phyloP scores from a whole-genome alignment of 2,113 vertebrate species.

The Craseonycteris thonglongyai region DNA sequence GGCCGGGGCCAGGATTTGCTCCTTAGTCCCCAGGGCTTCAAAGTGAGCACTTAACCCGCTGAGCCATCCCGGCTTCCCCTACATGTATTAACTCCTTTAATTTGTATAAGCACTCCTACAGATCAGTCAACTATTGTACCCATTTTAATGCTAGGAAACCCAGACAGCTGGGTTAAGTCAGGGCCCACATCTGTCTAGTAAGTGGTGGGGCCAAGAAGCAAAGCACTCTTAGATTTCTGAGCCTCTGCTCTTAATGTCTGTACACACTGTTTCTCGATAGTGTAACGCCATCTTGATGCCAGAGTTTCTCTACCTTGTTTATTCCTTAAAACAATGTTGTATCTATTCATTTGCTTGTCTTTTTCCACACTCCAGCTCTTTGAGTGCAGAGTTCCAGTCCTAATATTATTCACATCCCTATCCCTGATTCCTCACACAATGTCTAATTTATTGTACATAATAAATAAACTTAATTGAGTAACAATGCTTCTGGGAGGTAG shows the following conservation, averaged over 20 bases:
- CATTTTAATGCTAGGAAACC: not conserved
- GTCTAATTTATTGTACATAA: not conserved
- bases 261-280: not conserved
- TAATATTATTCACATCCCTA: not conserved
- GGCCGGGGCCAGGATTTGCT: too few relatives aligned
- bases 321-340: not conserved
- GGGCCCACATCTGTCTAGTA: not conserved
- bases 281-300: not conserved
- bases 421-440: not conserved
- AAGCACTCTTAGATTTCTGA: not conserved
- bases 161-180: not conserved
- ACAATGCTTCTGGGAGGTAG: not conserved
- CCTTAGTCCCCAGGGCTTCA: too few relatives aligned
- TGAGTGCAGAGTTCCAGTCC: not conserved
- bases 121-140: not conserved
- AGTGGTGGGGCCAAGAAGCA: not conserved
- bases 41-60: too few relatives aligned
- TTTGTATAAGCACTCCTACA: not conserved
- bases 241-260: not conserved
- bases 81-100: not conserved
- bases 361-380: not conserved
- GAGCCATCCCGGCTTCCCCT: too few relatives aligned
- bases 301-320: not conserved
- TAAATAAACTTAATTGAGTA: not conserved
- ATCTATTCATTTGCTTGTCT: constrained; percentile 4